Base-by-base conservation (phyloP, 2,888 invertebrate genomes). In the Apotomis turbidana region DNA sequence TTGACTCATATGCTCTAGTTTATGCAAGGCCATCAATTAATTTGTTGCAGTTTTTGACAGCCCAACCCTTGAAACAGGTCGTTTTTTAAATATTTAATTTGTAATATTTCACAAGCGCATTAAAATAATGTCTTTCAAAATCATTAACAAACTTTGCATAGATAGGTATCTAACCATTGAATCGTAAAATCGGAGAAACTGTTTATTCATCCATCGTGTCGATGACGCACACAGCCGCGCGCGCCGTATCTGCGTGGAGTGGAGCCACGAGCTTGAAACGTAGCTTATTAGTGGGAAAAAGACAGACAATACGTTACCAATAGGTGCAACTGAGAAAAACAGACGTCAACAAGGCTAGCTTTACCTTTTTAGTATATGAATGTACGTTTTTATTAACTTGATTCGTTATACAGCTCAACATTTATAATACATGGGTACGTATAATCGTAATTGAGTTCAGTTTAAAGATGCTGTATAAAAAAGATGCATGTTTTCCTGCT, bases 131-230 rank as follows among this genome's bases (percentile, higher is more conserved):
- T 74, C 44, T 88, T 88, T 87, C 85, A 82, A 87, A 89, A 90
- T 85, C 83, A 89, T 88, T 87, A 88, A 86, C 83, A 79, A 87
- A 89, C 89, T 91, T 89, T 87, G 87, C 89, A 90, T 90, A 91
- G 89, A 90, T 90, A 89, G 82, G 80, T 87, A 91, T 91, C 90
- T 87, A 84, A 88, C 87, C 90, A 89, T 88, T 91, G 89, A 88
- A 86, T 91, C 91, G 88, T 91, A 90, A 91, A 92, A 91, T 91
- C 88, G 88, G 86, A 91, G 91, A 92, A 91, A 91, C 90, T 90
- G 89, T 92, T 91, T 90, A 90, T 91, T 91, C 89, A 90, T 90
- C 90, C 88, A 88, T 82, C 82, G 81, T 76, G 77, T 76, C 78
- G 76, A 83, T 78, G 44, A 78, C 82, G 84, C 81, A 82, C 75